Evolutionary conservation across 2,888 invertebrate genomes (phyloP).

Genomic region (Drosophila nr. perissopoda): DNA sequence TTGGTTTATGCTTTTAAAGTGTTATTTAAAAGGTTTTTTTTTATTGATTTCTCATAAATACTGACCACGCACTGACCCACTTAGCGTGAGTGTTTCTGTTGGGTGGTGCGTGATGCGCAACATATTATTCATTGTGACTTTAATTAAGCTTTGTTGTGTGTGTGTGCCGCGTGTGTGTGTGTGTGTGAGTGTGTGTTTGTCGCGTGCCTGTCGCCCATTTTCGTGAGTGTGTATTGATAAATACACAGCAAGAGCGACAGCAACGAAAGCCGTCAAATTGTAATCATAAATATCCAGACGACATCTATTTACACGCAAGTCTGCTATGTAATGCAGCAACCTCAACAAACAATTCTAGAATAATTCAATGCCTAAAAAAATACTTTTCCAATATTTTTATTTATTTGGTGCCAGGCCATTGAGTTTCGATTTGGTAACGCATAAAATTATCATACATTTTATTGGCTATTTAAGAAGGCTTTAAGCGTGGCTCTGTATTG

Average conservation of each 20-base stretch:
- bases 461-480: conserved; percentile 43
- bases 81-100: conserved; percentile 40
- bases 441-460: conserved; percentile 63
- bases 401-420: conserved; percentile 42
- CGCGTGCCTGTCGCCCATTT: conserved; percentile 63
- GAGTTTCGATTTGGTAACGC: conserved; percentile 35
- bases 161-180: not conserved
- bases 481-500: conserved; percentile 58
- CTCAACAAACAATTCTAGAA: not conserved
- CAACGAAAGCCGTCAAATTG: not conserved
- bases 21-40: not conserved
- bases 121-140: conserved; percentile 69
- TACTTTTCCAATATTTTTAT: not conserved
- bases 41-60: conserved; percentile 66
- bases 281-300: conserved; percentile 65
- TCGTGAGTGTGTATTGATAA: conserved; percentile 22
- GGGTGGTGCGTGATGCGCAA: conserved; percentile 42
- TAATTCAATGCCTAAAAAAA: conserved; percentile 12
- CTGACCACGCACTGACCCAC: conserved; percentile 76
- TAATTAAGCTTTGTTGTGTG: conserved; percentile 63
- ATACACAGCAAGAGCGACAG: not conserved
- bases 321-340: conserved; percentile 1
- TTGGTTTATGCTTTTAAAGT: conserved; percentile 16
- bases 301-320: conserved; percentile 67
- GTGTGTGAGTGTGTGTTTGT: conserved; percentile 2